A percentile compares a stretch with the other conserved stretches of the same genome.
Conservation (phyloP, 2,113 vertebrate species). For the Colossoma macropomum region DNA sequence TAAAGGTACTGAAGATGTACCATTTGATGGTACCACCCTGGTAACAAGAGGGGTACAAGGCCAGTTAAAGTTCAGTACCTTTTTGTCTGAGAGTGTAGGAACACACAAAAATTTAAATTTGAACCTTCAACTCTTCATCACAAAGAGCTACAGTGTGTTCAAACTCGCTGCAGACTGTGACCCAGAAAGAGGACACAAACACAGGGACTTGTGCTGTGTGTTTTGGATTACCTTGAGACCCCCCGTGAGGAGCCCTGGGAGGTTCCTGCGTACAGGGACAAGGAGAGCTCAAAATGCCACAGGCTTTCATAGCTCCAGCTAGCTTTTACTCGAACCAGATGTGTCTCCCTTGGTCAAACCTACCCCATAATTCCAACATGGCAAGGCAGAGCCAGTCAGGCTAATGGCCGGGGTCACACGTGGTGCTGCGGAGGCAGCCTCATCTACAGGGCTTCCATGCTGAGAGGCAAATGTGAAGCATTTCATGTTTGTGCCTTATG, state of each 20-base stretch:
- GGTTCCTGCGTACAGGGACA: conserved; percentile 28
- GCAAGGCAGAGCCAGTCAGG: not conserved
- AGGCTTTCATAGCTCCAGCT: conserved; percentile 39
- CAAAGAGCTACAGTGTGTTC: not conserved
- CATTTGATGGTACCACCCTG: no score
- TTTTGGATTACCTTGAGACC: conserved; percentile 33
- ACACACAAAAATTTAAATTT: conserved; percentile 3
- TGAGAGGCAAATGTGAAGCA: conserved; percentile 35
- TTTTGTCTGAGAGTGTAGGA: no score
- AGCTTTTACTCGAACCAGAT: conserved; percentile 66
- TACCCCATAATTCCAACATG: conserved; percentile 17
- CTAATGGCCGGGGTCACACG: conserved; percentile 20
- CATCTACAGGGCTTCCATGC: conserved; percentile 12
- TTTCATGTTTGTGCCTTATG: conserved; percentile 11
- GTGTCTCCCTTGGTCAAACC: conserved; percentile 18
- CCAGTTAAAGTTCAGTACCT: no score
- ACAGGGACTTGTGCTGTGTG: conserved; percentile 18
- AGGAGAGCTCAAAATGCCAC: conserved; percentile 12
- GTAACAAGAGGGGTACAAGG: no score
- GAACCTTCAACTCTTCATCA: not conserved
- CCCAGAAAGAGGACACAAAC: not conserved
- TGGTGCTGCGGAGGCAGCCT: not conserved
- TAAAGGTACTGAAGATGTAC: no score
- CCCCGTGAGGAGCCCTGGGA: conserved; percentile 30
- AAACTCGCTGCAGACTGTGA: not conserved